These are phyloP conservation scores for Euplagia quadripunctaria DNA, from an alignment of 2,888 invertebrate genomes.

Conservation along the genomic window DNA sequence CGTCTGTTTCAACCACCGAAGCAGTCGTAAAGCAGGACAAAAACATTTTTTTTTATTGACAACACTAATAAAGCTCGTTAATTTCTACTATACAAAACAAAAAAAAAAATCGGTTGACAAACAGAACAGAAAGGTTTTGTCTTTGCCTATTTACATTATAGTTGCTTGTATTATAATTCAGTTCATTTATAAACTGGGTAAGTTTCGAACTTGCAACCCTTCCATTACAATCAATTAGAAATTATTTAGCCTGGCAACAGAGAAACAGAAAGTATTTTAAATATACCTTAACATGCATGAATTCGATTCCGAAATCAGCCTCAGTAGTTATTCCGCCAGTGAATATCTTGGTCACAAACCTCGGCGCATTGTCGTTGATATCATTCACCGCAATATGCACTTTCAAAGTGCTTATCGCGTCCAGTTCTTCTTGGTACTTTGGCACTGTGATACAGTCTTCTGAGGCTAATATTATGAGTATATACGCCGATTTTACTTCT, in stretches of 20 bases:
- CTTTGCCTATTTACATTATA: too few species aligned
- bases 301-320: constrained; percentile 95
- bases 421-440: constrained; percentile 84
- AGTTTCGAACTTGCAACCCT: too few species aligned
- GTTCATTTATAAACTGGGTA: too few species aligned
- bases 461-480: constrained; percentile 92
- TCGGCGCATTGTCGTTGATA: constrained; percentile 96
- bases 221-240: neutral
- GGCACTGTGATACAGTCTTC: constrained; percentile 92
- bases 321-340: constrained; percentile 98
- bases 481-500: constrained; percentile 90
- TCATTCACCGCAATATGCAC: constrained; percentile 92
- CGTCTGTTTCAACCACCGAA: too few species aligned
- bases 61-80: too few species aligned
- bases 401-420: constrained; percentile 91
- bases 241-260: neutral
- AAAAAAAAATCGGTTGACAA: too few species aligned
- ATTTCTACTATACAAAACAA: too few species aligned
- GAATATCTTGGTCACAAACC: constrained; percentile 93
- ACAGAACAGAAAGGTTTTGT: too few species aligned
- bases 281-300: constrained; percentile 93
- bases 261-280: neutral
- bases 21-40: too few species aligned
- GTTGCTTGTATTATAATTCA: too few species aligned
- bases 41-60: too few species aligned